Percentiles rank a stretch among this genome's conserved stretches.
These are phyloP conservation scores for Ametastegia equiseti DNA, from an alignment of 2,888 invertebrate genomes.

Conservation along the genomic window DNA sequence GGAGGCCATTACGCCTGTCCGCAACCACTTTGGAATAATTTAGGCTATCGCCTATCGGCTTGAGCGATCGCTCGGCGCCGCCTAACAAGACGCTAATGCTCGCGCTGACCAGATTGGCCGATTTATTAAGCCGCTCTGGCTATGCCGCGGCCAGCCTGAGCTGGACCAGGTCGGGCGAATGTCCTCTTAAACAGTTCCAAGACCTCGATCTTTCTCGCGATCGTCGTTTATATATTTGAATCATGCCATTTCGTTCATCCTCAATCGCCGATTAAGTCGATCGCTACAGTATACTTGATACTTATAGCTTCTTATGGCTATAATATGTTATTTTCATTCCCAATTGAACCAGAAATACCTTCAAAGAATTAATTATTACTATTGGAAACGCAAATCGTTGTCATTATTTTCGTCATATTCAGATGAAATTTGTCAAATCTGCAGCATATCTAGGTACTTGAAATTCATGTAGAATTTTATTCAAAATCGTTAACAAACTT, in stretches of 20 bases:
- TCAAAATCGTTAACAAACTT: neutral
- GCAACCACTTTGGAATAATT: slow-evolving; percentile 50
- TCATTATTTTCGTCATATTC: no score
- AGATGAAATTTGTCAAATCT: neutral
- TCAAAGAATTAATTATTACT: no score
- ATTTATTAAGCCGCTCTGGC: slow-evolving; percentile 48
- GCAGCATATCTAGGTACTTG: no score
- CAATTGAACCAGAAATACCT: no score
- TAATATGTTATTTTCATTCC: no score
- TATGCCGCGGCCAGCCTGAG: no score
- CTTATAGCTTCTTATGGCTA: no score
- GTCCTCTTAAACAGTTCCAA: slow-evolving; percentile 28
- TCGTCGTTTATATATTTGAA: neutral
- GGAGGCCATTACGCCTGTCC: slow-evolving; percentile 50
- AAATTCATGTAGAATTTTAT: neutral
- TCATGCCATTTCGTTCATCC: no score
- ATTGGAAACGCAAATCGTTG: no score
- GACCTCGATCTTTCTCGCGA: slow-evolving; percentile 19
- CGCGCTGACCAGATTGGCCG: slow-evolving; percentile 47
- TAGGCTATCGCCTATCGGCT: slow-evolving; percentile 50
- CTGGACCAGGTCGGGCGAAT: slow-evolving; percentile 6
- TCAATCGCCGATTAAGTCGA: no score
- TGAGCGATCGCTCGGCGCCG: slow-evolving; percentile 46
- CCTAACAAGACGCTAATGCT: slow-evolving; percentile 51
- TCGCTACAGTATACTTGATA: no score